These are phyloP conservation scores for Apodemus speciosus DNA, from an alignment of 2,113 vertebrate species.

Conservation along the genomic window DNA sequence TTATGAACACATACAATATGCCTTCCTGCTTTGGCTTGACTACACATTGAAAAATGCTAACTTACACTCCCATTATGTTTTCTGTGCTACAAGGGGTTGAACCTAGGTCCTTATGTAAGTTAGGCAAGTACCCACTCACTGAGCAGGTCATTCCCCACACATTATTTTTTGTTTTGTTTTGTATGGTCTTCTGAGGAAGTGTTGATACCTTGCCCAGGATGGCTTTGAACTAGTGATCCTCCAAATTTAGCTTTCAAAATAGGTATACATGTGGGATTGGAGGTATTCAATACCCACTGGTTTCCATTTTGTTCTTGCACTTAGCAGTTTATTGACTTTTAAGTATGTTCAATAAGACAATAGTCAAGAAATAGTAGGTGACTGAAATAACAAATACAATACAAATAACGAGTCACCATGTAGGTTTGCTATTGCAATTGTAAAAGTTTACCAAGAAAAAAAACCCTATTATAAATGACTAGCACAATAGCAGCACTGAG, in stretches of 20 bases:
- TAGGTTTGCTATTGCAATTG: neutral
- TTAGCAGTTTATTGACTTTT: neutral
- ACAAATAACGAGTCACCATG: neutral
- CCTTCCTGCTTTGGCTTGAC: neutral
- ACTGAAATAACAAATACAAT: neutral
- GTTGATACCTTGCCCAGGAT: neutral
- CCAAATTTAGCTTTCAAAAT: neutral
- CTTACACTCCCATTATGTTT: neutral
- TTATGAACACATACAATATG: neutral
- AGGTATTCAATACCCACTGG: neutral
- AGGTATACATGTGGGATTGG: neutral
- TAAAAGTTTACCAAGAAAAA: neutral
- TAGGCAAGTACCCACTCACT: neutral
- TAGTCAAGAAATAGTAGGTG: constrained; percentile 6
- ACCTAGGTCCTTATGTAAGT: neutral
- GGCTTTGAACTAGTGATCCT: neutral
- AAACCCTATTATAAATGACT: neutral
- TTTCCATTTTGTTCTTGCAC: neutral
- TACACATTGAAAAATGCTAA: neutral
- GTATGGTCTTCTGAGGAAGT: neutral
- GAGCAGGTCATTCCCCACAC: neutral
- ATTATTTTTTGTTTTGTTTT: neutral
- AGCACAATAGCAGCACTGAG: neutral
- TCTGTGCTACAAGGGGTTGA: neutral
- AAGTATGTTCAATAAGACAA: neutral